Evolutionary conservation across 2,888 invertebrate species (phyloP).

Genomic region (Tenthredo distinguenda): DNA sequence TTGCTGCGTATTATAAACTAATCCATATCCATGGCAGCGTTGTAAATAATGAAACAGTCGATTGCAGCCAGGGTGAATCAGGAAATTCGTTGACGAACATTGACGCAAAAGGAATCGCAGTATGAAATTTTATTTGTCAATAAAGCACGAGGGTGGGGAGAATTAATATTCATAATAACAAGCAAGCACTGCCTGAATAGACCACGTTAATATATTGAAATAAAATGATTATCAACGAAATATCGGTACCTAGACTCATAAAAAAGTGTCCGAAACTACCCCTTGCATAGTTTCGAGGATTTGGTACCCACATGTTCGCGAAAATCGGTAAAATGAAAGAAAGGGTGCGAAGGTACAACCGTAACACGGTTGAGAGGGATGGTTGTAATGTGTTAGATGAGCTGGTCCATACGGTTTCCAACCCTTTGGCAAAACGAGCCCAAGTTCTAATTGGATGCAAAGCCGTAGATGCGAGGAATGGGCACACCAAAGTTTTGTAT

Average conservation of each 20-base stretch:
- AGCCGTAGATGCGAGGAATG: neutral
- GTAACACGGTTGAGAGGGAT: neutral
- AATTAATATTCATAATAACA: too few species aligned
- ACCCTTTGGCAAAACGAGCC: neutral
- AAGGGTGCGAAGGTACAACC: neutral
- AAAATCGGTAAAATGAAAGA: neutral
- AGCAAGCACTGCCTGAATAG: too few species aligned
- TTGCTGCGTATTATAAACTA: neutral
- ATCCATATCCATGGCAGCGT: neutral
- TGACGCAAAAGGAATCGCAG: neutral
- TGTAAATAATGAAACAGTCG: neutral
- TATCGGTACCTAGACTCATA: too few species aligned
- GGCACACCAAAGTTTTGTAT: neutral
- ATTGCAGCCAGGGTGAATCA: neutral
- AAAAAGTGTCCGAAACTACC: neutral
- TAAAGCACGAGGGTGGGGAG: neutral
- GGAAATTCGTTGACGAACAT: neutral
- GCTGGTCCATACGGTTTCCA: neutral
- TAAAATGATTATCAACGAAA: too few species aligned
- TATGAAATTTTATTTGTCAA: neutral
- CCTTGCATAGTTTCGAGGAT: neutral
- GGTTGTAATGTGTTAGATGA: neutral
- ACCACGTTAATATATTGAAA: too few species aligned
- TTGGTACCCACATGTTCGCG: neutral
- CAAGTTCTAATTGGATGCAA: neutral